Percentiles rank a stretch among this genome's conserved stretches.
These are phyloP conservation scores for Watsonalla binaria DNA, from an alignment of 2,888 invertebrate genomes.

Conservation along the genomic window DNA sequence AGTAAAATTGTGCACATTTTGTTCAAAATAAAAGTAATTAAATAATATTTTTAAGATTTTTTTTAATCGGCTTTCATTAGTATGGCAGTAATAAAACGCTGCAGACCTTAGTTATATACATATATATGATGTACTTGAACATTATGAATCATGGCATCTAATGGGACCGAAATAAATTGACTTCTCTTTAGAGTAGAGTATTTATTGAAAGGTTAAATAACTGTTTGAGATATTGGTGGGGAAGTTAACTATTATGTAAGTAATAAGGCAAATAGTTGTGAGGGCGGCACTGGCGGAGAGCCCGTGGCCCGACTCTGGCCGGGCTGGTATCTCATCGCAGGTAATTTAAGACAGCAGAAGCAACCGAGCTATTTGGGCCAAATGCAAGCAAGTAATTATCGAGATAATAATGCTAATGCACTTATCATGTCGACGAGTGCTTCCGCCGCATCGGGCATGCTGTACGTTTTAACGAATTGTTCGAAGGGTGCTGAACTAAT, in stretches of 20 bases:
- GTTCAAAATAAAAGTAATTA: neutral
- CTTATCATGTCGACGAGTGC: conserved; percentile 74
- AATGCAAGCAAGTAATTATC: conserved; percentile 77
- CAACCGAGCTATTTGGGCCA: conserved; percentile 70
- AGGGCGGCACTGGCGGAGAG: conserved; percentile 42
- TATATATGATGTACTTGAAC: no score
- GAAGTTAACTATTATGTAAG: conserved; percentile 58
- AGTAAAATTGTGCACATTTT: neutral
- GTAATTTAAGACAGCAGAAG: conserved; percentile 68
- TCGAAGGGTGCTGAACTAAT: conserved; percentile 22
- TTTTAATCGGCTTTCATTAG: neutral
- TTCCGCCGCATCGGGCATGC: conserved; percentile 57
- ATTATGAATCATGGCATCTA: no score
- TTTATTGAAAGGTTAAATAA: conserved; percentile 38
- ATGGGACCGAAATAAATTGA: neutral
- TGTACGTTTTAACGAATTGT: conserved; percentile 46
- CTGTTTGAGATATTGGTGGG: conserved; percentile 41
- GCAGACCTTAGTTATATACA: no score
- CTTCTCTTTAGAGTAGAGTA: conserved; percentile 7
- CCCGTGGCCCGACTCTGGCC: conserved; percentile 43
- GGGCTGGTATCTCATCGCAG: conserved; percentile 49
- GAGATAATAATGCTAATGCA: conserved; percentile 79
- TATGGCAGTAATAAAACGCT: neutral
- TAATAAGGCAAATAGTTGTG: conserved; percentile 61
- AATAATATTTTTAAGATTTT: no score